phyloP scores from a whole-genome alignment of 2,888 invertebrate genomes.

The Ormyrus pomaceus region DNA sequence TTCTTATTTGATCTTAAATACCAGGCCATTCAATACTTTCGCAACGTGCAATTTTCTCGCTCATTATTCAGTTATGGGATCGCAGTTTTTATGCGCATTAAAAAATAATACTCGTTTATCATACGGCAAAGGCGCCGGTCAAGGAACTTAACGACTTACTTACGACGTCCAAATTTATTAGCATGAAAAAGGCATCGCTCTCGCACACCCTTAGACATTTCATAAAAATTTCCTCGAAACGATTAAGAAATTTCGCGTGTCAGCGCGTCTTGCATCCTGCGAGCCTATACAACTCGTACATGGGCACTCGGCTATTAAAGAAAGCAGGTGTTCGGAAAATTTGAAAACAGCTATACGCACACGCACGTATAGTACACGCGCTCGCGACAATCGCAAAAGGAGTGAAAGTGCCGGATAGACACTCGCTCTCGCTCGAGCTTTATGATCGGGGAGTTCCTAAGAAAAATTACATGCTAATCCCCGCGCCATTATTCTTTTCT shows the following conservation, averaged over 20 bases:
- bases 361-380: too few species aligned
- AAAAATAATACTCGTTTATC: background rate
- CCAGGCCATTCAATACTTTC: background rate
- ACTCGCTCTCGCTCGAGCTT: background rate
- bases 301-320: background rate
- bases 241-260: constrained; percentile 43
- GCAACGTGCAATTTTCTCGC: background rate
- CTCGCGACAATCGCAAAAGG: background rate
- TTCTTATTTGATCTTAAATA: background rate
- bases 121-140: background rate
- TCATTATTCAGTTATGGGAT: constrained; percentile 4
- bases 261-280: background rate
- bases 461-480: constrained; percentile 12
- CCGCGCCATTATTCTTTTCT: constrained; percentile 7
- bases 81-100: background rate
- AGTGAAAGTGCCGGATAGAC: constrained; percentile 27
- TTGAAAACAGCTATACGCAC: constrained; percentile 11
- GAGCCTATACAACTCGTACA: background rate
- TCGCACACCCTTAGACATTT: too few species aligned
- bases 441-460: background rate
- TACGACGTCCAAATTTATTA: constrained; percentile 7
- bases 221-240: constrained; percentile 1
- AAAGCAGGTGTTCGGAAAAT: constrained; percentile 45
- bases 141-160: background rate
- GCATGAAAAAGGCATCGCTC: background rate